These are phyloP conservation scores for Cephalopterus ornatus DNA, from an alignment of 2,113 vertebrate genomes.

Conservation along the genomic window DNA sequence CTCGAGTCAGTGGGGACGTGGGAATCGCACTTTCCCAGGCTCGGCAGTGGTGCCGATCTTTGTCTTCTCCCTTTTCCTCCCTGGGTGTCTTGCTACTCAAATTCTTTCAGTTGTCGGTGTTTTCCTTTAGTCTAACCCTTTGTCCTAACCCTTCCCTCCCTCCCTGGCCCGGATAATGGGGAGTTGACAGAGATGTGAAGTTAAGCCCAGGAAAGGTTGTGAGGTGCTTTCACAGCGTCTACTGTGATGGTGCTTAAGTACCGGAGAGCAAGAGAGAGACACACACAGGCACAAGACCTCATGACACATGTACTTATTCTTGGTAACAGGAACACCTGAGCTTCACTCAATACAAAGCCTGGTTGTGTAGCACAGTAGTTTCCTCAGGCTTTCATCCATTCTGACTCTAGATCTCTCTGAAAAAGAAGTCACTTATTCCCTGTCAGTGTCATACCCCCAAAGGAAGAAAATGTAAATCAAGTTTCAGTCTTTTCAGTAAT, in stretches of 20 bases:
- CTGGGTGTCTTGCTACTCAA: neutral
- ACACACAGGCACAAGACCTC: neutral
- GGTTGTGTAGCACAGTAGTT: neutral
- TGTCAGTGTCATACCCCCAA: neutral
- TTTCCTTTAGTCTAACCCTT: neutral
- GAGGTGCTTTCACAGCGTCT: neutral
- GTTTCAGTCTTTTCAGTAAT: neutral
- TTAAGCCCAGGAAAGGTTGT: neutral
- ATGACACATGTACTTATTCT: neutral
- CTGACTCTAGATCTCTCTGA: neutral
- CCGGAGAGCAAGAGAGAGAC: neutral
- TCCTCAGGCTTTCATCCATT: neutral
- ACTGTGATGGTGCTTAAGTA: neutral
- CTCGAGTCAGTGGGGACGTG: neutral
- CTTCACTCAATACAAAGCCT: neutral
- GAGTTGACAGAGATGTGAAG: neutral
- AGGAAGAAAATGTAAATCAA: neutral
- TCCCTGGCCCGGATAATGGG: neutral
- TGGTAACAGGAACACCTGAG: neutral
- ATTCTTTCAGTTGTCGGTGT: neutral
- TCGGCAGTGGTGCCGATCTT: fast-evolving
- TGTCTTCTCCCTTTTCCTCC: neutral
- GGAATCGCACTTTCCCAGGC: fast-evolving
- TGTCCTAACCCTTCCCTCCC: neutral
- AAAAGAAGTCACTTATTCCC: neutral